These are phyloP conservation scores for Pelochelys cantorii DNA, from an alignment of 2,797 vertebrate genomes.

Conservation along the genomic window DNA sequence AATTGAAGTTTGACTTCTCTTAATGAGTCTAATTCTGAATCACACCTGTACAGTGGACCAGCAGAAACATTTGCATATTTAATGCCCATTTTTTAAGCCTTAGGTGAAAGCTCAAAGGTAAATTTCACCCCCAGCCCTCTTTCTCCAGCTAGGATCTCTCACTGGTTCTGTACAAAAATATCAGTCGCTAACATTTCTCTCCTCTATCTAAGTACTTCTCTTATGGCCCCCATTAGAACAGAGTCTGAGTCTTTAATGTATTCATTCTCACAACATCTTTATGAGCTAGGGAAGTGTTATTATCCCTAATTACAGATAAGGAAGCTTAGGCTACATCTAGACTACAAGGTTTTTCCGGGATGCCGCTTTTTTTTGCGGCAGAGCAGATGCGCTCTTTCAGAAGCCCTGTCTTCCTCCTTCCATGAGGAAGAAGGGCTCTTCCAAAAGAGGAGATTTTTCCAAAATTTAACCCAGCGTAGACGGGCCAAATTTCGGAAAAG, in stretches of 20 bases:
- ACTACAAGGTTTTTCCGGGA: no score
- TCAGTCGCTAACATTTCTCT: background rate
- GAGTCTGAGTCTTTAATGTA: background rate
- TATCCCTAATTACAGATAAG: background rate
- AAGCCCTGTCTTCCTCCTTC: no score
- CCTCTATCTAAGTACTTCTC: background rate
- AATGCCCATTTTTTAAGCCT: background rate
- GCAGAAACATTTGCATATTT: background rate
- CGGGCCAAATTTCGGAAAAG: no score
- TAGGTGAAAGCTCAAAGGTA: background rate
- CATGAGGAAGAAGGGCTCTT: no score
- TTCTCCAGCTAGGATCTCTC: background rate
- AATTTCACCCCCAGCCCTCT: background rate
- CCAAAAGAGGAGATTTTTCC: no score
- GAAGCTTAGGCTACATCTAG: background rate
- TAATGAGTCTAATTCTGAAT: slow-evolving; percentile 3
- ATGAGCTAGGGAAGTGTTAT: background rate
- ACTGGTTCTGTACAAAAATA: background rate
- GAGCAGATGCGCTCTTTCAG: no score
- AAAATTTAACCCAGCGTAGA: no score
- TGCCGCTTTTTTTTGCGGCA: no score
- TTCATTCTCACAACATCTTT: background rate
- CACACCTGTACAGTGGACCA: background rate
- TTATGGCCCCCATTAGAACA: background rate
- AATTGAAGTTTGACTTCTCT: background rate